Evolutionary conservation across 2,797 vertebrate species (phyloP).

Genomic region (Buphagus erythrorhynchus): DNA sequence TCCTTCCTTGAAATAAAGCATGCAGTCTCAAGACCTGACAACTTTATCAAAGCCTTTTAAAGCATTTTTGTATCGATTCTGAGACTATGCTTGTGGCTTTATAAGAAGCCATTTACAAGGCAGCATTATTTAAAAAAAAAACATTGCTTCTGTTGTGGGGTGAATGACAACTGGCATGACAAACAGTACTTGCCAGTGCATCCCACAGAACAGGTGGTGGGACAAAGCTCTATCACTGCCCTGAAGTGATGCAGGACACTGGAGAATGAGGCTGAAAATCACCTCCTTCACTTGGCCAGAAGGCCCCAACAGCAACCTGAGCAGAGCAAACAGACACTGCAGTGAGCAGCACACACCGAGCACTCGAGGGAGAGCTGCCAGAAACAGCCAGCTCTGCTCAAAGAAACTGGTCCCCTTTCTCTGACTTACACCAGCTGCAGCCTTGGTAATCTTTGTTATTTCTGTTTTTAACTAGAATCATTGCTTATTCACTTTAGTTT

Average conservation of each 20-base stretch:
- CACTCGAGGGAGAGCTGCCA: not conserved
- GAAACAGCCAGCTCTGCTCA: not conserved
- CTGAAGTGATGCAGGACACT: not conserved
- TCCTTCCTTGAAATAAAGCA: not conserved
- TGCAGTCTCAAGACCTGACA: not conserved
- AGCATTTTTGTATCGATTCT: not conserved
- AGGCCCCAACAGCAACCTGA: not conserved
- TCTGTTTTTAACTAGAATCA: not conserved
- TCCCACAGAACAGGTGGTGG: not conserved
- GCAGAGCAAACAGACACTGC: not conserved
- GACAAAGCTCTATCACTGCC: not conserved
- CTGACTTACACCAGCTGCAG: not conserved
- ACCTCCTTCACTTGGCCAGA: not conserved
- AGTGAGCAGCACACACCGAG: fast-evolving
- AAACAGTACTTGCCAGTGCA: not conserved
- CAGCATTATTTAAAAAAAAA: not conserved
- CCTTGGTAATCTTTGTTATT: not conserved
- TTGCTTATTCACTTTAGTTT: not conserved
- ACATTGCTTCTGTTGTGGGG: not conserved
- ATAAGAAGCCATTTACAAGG: not conserved
- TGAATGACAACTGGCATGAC: not conserved
- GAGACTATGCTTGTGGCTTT: not conserved
- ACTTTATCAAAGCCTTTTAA: not conserved
- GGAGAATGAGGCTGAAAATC: not conserved
- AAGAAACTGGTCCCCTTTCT: not conserved